Evolutionary conservation across 2,113 vertebrate species (phyloP).

Genomic region (Engraulis encrasicolus): DNA sequence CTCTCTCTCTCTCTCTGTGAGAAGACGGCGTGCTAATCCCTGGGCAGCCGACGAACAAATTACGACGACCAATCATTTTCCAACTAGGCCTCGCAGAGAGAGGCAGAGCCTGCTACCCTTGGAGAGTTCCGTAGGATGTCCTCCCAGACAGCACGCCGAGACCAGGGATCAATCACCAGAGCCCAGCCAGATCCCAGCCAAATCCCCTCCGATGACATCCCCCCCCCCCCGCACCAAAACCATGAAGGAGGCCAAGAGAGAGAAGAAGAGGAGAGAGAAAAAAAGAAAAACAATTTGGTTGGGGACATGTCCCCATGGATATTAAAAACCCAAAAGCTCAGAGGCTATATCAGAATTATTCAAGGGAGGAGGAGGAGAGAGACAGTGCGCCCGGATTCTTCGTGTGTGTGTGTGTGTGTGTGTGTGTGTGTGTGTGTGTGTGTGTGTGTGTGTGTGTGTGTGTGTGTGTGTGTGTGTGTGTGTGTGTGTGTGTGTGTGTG

Average conservation of each 20-base stretch:
- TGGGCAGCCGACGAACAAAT: constrained; percentile 52
- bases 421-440: no score
- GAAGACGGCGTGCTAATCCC: constrained; percentile 50
- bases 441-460: no score
- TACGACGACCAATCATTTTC: constrained; percentile 50
- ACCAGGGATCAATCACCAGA: constrained; percentile 57
- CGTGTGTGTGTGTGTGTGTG: no score
- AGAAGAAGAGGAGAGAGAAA: no score
- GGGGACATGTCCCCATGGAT: constrained; percentile 54
- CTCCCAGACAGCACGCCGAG: constrained; percentile 36
- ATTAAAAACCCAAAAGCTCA: constrained; percentile 71
- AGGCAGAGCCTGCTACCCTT: constrained; percentile 44
- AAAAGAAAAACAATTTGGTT: constrained; percentile 60
- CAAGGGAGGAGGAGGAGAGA: constrained; percentile 50
- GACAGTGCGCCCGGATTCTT: background rate
- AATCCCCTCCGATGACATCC: no score
- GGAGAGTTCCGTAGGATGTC: constrained; percentile 22
- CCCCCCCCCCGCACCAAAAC: constrained; percentile 47
- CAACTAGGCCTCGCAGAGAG: constrained; percentile 39
- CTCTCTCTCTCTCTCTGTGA: constrained; percentile 21
- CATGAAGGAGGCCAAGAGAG: no score
- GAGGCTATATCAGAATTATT: constrained; percentile 59
- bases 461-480: background rate
- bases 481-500: constrained; percentile 18
- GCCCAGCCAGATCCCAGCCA: constrained; percentile 46